Conservation (phyloP, 2,797 vertebrate genomes). For the Microctenopoma lineatum region DNA sequence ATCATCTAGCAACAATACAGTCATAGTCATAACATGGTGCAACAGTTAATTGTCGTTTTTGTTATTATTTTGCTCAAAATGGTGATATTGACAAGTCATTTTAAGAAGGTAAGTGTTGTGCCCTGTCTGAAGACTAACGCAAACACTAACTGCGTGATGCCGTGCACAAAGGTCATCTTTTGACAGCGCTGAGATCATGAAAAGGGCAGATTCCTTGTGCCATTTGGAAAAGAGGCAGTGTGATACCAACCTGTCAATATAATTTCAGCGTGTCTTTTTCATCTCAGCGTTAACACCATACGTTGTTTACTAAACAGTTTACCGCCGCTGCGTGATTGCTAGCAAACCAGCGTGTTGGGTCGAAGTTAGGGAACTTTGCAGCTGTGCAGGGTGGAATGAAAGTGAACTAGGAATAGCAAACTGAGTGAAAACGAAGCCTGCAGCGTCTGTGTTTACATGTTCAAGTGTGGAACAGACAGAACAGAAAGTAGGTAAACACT, state of each 20-base stretch:
- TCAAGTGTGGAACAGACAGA: slow-evolving; percentile 16
- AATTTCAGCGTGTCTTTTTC: slow-evolving; percentile 72
- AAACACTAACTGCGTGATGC: slow-evolving; percentile 58
- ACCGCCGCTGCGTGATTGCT: slow-evolving; percentile 12
- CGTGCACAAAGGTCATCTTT: slow-evolving; percentile 76
- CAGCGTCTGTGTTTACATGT: slow-evolving; percentile 15
- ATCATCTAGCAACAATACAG: not conserved
- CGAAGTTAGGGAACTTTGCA: slow-evolving; percentile 40
- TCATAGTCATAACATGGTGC: not conserved
- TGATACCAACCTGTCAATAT: slow-evolving; percentile 77
- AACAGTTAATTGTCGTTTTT: slow-evolving; percentile 2
- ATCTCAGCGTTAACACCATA: slow-evolving; percentile 48
- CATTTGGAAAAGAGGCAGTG: slow-evolving; percentile 78
- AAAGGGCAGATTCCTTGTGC: slow-evolving; percentile 79
- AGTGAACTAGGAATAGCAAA: slow-evolving; percentile 11
- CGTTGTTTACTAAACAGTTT: slow-evolving; percentile 60
- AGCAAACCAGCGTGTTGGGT: slow-evolving; percentile 19
- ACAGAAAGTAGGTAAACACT: slow-evolving; percentile 17
- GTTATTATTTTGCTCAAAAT: slow-evolving; percentile 20
- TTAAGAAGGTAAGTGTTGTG: slow-evolving; percentile 40
- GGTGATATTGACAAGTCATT: slow-evolving; percentile 43
- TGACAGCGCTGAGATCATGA: slow-evolving; percentile 72
- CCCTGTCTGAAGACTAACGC: slow-evolving; percentile 55
- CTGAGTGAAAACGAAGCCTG: slow-evolving; percentile 4
- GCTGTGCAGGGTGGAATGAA: slow-evolving; percentile 14